Conservation (phyloP, 2,797 vertebrate genomes). For the Morus bassanus region DNA sequence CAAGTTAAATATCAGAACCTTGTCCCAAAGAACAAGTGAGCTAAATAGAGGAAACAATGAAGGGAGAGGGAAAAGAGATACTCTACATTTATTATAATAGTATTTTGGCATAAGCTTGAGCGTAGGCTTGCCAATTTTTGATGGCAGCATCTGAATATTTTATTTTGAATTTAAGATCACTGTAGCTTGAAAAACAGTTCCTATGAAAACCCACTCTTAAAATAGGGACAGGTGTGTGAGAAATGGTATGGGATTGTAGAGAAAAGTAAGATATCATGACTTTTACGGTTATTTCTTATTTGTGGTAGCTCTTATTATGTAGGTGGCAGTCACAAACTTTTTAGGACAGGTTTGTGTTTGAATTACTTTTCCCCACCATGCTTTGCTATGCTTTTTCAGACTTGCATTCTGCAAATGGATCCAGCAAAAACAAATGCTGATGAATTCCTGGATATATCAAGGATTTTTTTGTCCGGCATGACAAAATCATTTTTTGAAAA, state of each 20-base stretch:
- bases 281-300: background rate
- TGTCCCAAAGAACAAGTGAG: background rate
- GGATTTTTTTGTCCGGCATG: background rate
- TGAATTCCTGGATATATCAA: background rate
- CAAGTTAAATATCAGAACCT: background rate
- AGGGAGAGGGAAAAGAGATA: background rate
- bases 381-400: background rate
- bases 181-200: background rate
- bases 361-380: background rate
- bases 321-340: background rate
- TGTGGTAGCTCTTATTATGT: background rate
- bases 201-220: background rate
- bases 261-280: background rate
- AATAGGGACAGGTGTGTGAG: background rate
- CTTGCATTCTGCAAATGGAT: background rate
- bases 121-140: background rate
- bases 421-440: background rate
- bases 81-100: background rate
- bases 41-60: background rate
- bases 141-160: background rate
- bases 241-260: background rate
- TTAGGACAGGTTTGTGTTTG: background rate
- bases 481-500: background rate
- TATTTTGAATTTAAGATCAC: background rate
- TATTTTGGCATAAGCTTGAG: background rate